Evolutionary conservation across 2,797 vertebrate species (phyloP).

Genomic region (Siniperca scherzeri): DNA sequence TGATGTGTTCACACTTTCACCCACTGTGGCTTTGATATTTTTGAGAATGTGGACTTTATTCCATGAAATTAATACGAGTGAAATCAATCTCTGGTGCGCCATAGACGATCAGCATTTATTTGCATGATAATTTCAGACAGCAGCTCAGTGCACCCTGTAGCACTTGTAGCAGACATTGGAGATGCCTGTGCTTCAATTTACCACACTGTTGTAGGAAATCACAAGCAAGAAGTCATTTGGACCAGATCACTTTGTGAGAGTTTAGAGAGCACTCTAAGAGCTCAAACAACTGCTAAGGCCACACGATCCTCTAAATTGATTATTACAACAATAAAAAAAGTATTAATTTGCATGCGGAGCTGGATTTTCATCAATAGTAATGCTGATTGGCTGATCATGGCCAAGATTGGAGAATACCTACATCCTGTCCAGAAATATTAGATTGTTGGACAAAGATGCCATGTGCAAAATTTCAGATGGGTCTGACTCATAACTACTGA

Average conservation of each 20-base stretch:
- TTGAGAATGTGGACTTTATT: constrained; percentile 37
- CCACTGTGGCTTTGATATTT: constrained; percentile 15
- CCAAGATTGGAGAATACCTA: not conserved
- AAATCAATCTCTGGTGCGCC: constrained; percentile 34
- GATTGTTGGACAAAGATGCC: not conserved
- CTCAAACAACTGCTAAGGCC: not conserved
- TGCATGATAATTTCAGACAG: constrained; percentile 56
- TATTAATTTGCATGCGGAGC: not conserved
- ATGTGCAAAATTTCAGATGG: not conserved
- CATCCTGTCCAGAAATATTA: not conserved
- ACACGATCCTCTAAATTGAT: not conserved
- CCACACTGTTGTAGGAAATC: constrained; percentile 19
- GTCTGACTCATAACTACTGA: not conserved
- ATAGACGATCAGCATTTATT: constrained; percentile 26
- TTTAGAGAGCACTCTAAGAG: constrained; percentile 6
- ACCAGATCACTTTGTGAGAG: constrained; percentile 14
- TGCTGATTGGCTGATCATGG: not conserved
- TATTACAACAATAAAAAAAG: not conserved
- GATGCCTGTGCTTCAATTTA: constrained; percentile 26
- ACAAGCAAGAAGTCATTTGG: constrained; percentile 24
- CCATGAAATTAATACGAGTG: constrained; percentile 16
- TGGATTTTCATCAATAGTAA: not conserved
- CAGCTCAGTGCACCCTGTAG: constrained; percentile 22
- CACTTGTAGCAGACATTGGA: constrained; percentile 6
- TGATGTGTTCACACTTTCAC: constrained; percentile 31